Percentiles rank a stretch among this genome's conserved stretches.
Evolutionary conservation across 2,797 vertebrate species (phyloP).

Genomic region (Orestias chungarensis): DNA sequence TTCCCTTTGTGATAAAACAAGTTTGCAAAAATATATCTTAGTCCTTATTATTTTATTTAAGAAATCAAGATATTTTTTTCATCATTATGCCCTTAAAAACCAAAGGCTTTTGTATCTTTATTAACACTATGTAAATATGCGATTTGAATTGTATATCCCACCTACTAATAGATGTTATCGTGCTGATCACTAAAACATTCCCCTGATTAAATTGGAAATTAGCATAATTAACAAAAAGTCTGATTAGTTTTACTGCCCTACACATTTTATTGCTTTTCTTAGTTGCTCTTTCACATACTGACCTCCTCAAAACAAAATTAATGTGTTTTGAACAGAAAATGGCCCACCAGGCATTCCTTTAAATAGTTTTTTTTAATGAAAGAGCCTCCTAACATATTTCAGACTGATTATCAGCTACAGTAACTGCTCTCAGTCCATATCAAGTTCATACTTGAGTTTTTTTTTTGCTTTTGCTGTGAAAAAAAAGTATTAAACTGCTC

Average conservation of each 20-base stretch:
- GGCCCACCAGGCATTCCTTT: no score
- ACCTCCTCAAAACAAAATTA: not conserved
- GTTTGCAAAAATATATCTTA: not conserved
- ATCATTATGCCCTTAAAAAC: no score
- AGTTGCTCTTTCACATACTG: not conserved
- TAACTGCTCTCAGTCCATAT: not conserved
- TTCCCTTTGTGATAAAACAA: no score
- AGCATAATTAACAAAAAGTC: not conserved
- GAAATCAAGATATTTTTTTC: not conserved
- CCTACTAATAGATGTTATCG: not conserved
- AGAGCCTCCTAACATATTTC: not conserved
- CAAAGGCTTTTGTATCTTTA: no score
- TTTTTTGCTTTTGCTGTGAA: not conserved
- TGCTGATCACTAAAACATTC: not conserved
- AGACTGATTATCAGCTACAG: not conserved
- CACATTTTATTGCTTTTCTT: not conserved
- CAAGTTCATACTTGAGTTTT: not conserved
- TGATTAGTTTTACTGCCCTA: not conserved
- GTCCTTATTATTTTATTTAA: not conserved
- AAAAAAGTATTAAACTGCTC: not conserved
- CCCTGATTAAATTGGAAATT: slow-evolving; percentile 6
- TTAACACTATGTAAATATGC: no score
- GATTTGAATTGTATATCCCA: not conserved
- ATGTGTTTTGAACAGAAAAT: not conserved
- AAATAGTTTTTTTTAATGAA: not conserved